phyloP scores from a whole-genome alignment of 2,888 invertebrate species.

The Dendrolimus pini region DNA sequence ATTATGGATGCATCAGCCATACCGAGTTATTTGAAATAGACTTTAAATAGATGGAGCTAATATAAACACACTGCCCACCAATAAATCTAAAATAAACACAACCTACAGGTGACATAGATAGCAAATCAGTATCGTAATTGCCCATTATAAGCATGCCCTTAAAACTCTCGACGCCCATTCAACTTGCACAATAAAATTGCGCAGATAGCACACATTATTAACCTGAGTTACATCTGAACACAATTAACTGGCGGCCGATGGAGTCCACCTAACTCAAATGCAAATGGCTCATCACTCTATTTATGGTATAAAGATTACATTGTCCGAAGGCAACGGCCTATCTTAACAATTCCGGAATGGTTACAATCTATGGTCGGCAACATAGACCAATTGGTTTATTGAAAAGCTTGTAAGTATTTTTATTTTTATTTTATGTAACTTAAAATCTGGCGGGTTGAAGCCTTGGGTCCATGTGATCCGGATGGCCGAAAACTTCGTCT shows the following conservation, averaged over 20 bases:
- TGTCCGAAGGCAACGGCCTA: slow-evolving; percentile 62
- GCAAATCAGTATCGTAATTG: slow-evolving; percentile 44
- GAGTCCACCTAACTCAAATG: slow-evolving; percentile 59
- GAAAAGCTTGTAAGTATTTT: no score
- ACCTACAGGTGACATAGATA: slow-evolving; percentile 37
- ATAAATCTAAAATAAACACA: neutral
- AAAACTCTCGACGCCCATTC: slow-evolving; percentile 43
- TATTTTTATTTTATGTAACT: no score
- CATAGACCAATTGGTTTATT: no score
- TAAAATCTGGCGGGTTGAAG: no score
- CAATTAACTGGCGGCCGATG: slow-evolving; percentile 50
- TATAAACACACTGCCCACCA: neutral
- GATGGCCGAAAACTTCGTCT: no score
- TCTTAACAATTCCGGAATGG: slow-evolving; percentile 60
- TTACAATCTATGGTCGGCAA: slow-evolving; percentile 40
- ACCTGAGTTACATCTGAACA: slow-evolving; percentile 38
- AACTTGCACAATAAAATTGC: slow-evolving; percentile 63
- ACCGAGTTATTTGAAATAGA: no score
- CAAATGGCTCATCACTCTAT: slow-evolving; percentile 64
- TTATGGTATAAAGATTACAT: slow-evolving; percentile 75
- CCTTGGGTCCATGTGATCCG: no score
- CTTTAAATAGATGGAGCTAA: no score
- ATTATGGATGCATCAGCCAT: no score
- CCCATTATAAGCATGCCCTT: slow-evolving; percentile 59
- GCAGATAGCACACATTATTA: slow-evolving; percentile 57